A percentile compares a stretch with the other conserved stretches of the same genome.
phyloP scores from a whole-genome alignment of 2,113 vertebrate species.

The Phasianus colchicus region DNA sequence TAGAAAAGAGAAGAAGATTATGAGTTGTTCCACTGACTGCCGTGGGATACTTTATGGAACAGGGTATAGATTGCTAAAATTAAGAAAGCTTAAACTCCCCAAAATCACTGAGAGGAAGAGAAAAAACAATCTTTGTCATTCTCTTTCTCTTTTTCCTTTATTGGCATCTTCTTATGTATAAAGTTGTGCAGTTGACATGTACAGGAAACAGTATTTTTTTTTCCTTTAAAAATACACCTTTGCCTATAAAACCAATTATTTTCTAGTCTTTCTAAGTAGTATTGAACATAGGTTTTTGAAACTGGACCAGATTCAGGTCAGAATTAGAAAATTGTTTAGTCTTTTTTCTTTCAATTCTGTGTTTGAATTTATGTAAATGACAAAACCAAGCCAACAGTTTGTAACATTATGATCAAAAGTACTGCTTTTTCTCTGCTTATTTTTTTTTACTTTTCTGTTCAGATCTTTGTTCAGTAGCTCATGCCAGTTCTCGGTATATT shows the following conservation, averaged over 20 bases:
- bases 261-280: neutral
- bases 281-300: neutral
- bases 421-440: neutral
- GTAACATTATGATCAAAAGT: neutral
- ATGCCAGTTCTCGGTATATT: neutral
- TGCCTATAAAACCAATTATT: neutral
- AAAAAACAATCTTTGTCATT: neutral
- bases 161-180: neutral
- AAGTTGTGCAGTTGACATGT: neutral
- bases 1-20: neutral
- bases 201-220: neutral
- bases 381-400: neutral
- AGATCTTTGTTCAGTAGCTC: neutral
- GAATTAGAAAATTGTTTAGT: neutral
- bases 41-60: neutral
- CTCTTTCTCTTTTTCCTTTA: neutral
- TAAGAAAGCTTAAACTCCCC: neutral
- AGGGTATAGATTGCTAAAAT: neutral
- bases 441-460: neutral
- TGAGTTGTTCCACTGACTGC: neutral
- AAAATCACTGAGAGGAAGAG: neutral
- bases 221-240: neutral
- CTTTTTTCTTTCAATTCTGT: neutral
- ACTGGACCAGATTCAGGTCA: neutral
- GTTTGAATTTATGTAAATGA: neutral